Evolutionary conservation across 1,140 invertebrate species (phyloP), one percentile per base, ranked within the genome.

Genomic region (Orussus abietinus): DNA sequence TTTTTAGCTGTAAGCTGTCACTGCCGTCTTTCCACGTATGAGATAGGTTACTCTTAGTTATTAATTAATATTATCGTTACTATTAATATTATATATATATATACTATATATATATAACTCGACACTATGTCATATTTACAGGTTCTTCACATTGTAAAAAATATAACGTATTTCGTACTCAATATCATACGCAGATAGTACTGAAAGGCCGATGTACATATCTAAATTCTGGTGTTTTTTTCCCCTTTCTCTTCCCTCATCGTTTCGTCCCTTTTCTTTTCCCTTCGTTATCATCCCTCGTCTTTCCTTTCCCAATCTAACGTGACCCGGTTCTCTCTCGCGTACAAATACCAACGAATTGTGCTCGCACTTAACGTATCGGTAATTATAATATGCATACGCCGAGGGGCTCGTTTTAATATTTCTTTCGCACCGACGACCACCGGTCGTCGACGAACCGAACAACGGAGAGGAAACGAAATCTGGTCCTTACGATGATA

Each of bases 111-210:
- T 56, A 53, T 63, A 64, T 66, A 66, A 62, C 59, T 62, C 57
- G 60, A 66, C 55, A 48, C 58, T 69, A 68, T 67, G n/a, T n/a
- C 43, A 64, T 71, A 71, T 71, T 65, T 72, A 72, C 68, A 72
- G 57, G 56, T 65, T 65, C 53, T 66, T 66, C 66, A 65, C 59
- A 62, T 69, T 69, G 68, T 72, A 72, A 72, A 72, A 69, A 72
- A 72, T 72, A 71, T 72, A 71, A 71, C 64, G 59, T 67, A 65
- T 66, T 71, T 69, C 59, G 55, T 67, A 67, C 64, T 66, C 60
- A 71, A 67, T 69, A 68, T 66, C 49, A 67, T 69, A 71, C 57
- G 64, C 66, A 67, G 64, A 60, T 72, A 69, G 64, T 66, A 67
- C 59, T 67, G 57, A 69, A 69, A 70, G 66, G 67, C 69, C 66